These are phyloP conservation scores for Drosophila quasianomalipes DNA, from an alignment of 2,888 invertebrate genomes.

Conservation along the genomic window DNA sequence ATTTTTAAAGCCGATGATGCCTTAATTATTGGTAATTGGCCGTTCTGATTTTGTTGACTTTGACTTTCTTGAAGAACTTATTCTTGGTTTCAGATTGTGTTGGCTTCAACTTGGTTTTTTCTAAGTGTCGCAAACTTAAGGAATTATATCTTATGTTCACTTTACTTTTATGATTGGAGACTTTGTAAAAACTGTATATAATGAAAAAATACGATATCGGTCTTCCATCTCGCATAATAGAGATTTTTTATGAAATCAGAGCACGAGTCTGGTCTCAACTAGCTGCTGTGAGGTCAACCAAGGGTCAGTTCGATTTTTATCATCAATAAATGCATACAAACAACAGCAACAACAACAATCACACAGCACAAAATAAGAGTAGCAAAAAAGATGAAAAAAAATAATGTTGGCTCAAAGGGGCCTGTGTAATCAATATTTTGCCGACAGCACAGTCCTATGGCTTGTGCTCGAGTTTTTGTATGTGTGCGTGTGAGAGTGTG, in stretches of 20 bases:
- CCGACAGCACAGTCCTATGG: slow-evolving; percentile 54
- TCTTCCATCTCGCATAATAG: not conserved
- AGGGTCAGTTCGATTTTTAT: slow-evolving; percentile 75
- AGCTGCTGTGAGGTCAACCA: slow-evolving; percentile 54
- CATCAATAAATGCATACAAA: slow-evolving; percentile 56
- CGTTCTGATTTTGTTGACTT: not conserved
- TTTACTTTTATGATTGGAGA: not conserved
- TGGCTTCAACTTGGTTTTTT: not conserved
- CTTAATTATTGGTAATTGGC: not conserved
- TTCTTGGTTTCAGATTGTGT: not conserved
- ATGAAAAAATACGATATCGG: not conserved
- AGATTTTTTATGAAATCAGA: slow-evolving; percentile 20
- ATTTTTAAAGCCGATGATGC: not conserved
- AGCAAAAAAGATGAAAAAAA: slow-evolving; percentile 9
- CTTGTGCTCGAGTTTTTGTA: slow-evolving; percentile 27
- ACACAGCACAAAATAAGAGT: slow-evolving; percentile 18
- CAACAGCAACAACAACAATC: slow-evolving; percentile 42
- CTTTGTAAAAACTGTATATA: not conserved
- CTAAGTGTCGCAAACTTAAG: not conserved
- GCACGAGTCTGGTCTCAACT: slow-evolving; percentile 28
- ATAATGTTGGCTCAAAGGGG: slow-evolving; percentile 49
- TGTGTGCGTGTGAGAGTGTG: slow-evolving; percentile 9
- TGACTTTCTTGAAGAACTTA: not conserved
- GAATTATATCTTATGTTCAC: not conserved
- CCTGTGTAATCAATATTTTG: slow-evolving; percentile 76